phyloP scores from a whole-genome alignment of 2,888 invertebrate species.

The Mimas tiliae region DNA sequence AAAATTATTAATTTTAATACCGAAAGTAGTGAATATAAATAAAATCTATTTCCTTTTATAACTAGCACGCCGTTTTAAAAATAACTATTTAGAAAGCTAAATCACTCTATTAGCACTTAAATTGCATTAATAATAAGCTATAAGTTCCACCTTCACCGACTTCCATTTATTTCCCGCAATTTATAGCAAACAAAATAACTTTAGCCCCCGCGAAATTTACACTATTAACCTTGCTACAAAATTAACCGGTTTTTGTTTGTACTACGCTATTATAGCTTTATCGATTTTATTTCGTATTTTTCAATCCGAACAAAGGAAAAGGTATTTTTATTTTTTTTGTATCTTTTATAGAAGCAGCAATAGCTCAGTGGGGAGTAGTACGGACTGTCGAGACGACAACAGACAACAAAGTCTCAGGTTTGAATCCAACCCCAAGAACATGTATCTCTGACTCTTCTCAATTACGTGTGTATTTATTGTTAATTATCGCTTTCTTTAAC shows the following conservation, averaged over 20 bases:
- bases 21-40: neutral
- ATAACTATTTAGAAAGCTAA: neutral
- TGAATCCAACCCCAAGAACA: too few species aligned
- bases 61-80: neutral
- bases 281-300: neutral
- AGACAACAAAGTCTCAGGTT: too few species aligned
- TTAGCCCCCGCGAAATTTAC: slow-evolving; percentile 18
- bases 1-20: too few species aligned
- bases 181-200: slow-evolving; percentile 20
- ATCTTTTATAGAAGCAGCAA: too few species aligned
- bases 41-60: neutral
- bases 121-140: slow-evolving; percentile 4
- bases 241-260: slow-evolving; percentile 6
- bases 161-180: slow-evolving; percentile 15
- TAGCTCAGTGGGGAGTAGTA: too few species aligned
- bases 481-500: too few species aligned
- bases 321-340: too few species aligned
- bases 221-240: slow-evolving; percentile 18
- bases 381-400: too few species aligned
- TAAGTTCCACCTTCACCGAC: slow-evolving; percentile 10
- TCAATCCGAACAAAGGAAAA: too few species aligned
- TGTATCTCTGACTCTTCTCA: too few species aligned
- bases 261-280: neutral
- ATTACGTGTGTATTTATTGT: too few species aligned
- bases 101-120: neutral